A percentile compares a stretch with the other conserved stretches of the same genome.
These are phyloP conservation scores for Habrosyne pyritoides DNA, from an alignment of 2,888 invertebrate species.

Conservation along the genomic window DNA sequence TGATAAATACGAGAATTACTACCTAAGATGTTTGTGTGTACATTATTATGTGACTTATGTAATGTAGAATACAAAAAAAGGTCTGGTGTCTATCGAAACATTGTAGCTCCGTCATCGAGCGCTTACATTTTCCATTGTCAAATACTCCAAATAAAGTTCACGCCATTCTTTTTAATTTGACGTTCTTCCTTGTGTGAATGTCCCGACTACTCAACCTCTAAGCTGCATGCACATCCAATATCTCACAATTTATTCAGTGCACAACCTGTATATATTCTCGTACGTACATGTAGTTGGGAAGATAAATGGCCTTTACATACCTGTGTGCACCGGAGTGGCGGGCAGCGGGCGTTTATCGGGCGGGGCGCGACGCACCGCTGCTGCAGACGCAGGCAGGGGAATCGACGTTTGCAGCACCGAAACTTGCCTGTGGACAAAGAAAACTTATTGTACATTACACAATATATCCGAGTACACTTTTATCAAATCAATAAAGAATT, in stretches of 20 bases:
- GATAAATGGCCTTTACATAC: slow-evolving; percentile 34
- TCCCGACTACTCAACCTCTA: not conserved
- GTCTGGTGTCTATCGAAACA: too few relatives aligned
- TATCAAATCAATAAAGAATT: too few relatives aligned
- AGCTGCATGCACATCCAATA: not conserved
- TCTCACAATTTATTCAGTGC: not conserved
- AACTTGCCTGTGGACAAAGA: slow-evolving; percentile 84
- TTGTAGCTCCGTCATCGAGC: too few relatives aligned
- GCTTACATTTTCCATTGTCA: too few relatives aligned
- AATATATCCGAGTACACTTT: not conserved
- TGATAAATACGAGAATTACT: too few relatives aligned
- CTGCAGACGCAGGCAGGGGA: slow-evolving; percentile 90
- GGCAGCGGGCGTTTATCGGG: slow-evolving; percentile 92
- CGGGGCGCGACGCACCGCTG: slow-evolving; percentile 89
- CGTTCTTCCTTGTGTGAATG: not conserved
- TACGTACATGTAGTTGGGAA: slow-evolving; percentile 7
- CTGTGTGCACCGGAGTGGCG: slow-evolving; percentile 84
- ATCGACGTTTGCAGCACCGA: slow-evolving; percentile 89
- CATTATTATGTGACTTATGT: too few relatives aligned
- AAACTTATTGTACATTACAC: slow-evolving; percentile 23
- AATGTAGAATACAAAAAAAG: too few relatives aligned
- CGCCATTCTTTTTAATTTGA: not conserved
- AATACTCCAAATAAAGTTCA: too few relatives aligned
- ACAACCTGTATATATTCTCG: not conserved
- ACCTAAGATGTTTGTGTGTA: too few relatives aligned